These are phyloP conservation scores for Lasioglossum malachurum DNA, from an alignment of 2,888 invertebrate species.

Conservation along the genomic window DNA sequence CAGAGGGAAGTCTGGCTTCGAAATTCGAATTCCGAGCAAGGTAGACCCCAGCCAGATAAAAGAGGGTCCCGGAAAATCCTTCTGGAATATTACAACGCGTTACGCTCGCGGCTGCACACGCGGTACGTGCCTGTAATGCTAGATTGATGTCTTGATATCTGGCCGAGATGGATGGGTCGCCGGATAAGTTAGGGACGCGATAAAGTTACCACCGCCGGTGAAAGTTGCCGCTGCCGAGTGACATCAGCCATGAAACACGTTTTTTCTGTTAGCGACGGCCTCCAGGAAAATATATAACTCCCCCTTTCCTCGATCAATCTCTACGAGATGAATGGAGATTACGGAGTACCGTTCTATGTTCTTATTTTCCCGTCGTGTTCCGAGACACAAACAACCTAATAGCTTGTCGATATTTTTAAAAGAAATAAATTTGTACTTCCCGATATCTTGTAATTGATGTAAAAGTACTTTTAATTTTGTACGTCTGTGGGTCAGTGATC, in stretches of 20 bases:
- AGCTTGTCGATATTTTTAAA: background rate
- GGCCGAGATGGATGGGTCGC: conserved; percentile 9
- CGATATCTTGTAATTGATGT: background rate
- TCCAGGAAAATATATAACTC: background rate
- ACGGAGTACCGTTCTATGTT: background rate
- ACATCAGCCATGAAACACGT: conserved; percentile 1
- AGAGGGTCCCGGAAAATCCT: conserved; percentile 1
- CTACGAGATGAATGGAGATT: background rate
- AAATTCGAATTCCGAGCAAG: background rate
- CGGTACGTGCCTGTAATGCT: conserved; percentile 28
- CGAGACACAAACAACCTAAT: background rate
- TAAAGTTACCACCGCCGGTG: background rate
- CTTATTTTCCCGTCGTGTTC: background rate
- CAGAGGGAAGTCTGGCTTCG: background rate
- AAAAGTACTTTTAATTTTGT: background rate
- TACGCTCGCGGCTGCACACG: conserved; percentile 20
- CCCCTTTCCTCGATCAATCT: background rate
- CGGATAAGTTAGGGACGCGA: conserved; percentile 5
- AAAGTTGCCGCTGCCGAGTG: conserved; percentile 5
- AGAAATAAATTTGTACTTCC: background rate
- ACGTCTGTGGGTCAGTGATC: no score
- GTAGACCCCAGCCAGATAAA: background rate
- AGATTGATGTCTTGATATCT: conserved; percentile 28
- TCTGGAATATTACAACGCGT: background rate
- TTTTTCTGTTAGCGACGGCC: background rate